These are phyloP conservation scores for Paramormyrops kingsleyae DNA, from an alignment of 2,113 vertebrate species.

Conservation along the genomic window DNA sequence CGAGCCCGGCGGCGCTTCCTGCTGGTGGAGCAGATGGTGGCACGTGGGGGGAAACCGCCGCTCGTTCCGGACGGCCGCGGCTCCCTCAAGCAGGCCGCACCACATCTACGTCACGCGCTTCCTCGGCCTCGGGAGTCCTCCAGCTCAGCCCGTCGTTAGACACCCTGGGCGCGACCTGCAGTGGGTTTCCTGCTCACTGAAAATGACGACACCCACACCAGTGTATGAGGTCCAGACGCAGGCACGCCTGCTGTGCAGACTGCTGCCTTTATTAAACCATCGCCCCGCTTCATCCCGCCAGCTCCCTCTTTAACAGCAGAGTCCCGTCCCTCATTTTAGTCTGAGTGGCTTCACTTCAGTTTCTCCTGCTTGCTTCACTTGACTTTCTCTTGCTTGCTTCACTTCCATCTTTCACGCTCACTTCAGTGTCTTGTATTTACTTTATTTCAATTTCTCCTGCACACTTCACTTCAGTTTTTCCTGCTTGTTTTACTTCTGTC, in stretches of 20 bases:
- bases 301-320: not conserved
- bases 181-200: not conserved
- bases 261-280: not conserved
- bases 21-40: conserved; percentile 35
- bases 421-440: no score
- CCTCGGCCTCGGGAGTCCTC: not conserved
- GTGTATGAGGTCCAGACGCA: not conserved
- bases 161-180: not conserved
- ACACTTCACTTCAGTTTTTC: not conserved
- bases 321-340: not conserved
- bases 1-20: not conserved
- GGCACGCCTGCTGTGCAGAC: not conserved
- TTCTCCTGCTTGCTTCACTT: not conserved
- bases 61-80: conserved; percentile 25
- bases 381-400: not conserved
- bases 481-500: not conserved
- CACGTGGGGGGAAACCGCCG: conserved; percentile 17
- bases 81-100: not conserved
- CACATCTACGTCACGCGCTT: conserved; percentile 6
- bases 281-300: not conserved
- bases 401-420: not conserved
- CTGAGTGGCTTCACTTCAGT: not conserved
- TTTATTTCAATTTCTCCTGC: no score
- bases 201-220: not conserved
- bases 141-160: not conserved